Evolutionary conservation across 2,888 invertebrate genomes (phyloP).

Genomic region (Thalpophila matura): DNA sequence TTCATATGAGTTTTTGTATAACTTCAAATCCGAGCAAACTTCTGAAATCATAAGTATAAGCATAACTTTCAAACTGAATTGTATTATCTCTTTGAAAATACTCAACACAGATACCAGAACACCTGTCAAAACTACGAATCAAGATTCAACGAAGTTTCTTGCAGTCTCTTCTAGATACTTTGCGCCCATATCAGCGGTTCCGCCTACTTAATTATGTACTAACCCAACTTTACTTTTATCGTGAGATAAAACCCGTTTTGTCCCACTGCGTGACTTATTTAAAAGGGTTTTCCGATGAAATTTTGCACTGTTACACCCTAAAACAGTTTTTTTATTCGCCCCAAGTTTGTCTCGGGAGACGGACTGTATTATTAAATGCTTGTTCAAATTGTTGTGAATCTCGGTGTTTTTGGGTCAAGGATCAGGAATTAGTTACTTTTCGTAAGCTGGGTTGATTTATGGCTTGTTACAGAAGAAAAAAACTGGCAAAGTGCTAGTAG

Average conservation of each 20-base stretch:
- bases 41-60: too few relatives aligned
- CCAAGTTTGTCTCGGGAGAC: conserved; percentile 45
- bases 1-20: too few relatives aligned
- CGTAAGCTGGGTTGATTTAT: background rate
- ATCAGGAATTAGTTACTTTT: conserved; percentile 19
- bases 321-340: conserved; percentile 49
- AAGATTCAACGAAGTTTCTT: conserved; percentile 32
- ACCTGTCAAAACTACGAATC: conserved; percentile 24
- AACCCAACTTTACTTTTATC: conserved; percentile 70
- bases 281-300: conserved; percentile 64
- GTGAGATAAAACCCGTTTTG: conserved; percentile 59
- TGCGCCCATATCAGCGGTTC: conserved; percentile 47
- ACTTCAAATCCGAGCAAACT: too few relatives aligned
- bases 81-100: background rate
- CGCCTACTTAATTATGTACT: conserved; percentile 69
- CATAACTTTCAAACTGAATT: too few relatives aligned
- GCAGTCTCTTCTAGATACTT: conserved; percentile 52
- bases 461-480: background rate
- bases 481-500: too few relatives aligned
- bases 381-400: conserved; percentile 53
- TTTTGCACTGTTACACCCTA: conserved; percentile 49
- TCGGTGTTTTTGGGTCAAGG: conserved; percentile 23
- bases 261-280: conserved; percentile 65
- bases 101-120: background rate
- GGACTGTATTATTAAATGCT: conserved; percentile 54